These are phyloP conservation scores for Nephila pilipes DNA, from an alignment of 1,140 invertebrate genomes.

Conservation along the genomic window DNA sequence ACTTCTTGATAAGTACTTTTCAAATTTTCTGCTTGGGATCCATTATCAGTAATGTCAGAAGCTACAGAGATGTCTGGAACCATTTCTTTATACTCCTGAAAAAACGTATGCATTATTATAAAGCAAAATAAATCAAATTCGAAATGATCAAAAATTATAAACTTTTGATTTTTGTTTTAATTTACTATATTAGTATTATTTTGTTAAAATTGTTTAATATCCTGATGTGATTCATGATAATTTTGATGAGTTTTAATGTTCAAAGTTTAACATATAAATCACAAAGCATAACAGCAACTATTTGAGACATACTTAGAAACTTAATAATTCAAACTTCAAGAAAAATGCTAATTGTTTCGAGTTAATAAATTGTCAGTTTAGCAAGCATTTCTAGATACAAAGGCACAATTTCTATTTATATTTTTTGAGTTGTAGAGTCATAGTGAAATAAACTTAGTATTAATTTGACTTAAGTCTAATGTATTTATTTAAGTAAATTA, in stretches of 20 bases:
- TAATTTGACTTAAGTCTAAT: too few relatives aligned
- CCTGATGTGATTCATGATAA: not conserved
- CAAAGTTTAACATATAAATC: not conserved
- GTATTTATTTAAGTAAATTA: too few relatives aligned
- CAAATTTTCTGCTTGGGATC: not conserved
- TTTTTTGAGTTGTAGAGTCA: too few relatives aligned
- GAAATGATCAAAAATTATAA: too few relatives aligned
- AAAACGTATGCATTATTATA: not conserved
- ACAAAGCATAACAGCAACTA: too few relatives aligned
- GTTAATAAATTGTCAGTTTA: too few relatives aligned
- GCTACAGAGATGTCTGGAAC: not conserved
- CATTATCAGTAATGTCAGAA: not conserved
- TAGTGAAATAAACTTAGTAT: too few relatives aligned
- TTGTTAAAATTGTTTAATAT: not conserved
- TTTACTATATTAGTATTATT: not conserved
- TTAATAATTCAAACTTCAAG: too few relatives aligned
- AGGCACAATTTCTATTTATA: too few relatives aligned
- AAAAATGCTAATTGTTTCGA: too few relatives aligned
- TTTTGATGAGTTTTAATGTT: not conserved
- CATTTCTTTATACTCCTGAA: constrained; percentile 14
- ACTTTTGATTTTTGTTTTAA: not conserved
- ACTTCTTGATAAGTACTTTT: not conserved
- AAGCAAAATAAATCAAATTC: not conserved
- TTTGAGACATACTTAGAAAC: too few relatives aligned
- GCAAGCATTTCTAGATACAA: too few relatives aligned